Base-by-base conservation (phyloP, 2,888 invertebrate species). In the Entomobrya multifasciata region DNA sequence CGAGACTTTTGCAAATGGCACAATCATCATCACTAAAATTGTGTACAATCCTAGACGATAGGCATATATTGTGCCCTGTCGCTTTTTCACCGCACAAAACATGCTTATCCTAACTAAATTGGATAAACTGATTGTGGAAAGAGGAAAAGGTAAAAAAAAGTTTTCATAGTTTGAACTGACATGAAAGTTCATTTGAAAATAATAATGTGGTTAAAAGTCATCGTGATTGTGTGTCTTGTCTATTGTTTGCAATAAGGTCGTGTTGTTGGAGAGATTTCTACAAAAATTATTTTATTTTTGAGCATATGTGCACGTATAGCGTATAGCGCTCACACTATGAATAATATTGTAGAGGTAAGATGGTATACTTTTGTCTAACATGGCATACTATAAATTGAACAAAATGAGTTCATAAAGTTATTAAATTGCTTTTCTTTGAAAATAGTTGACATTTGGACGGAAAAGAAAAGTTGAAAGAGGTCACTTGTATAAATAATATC, bases 361-460 rank as follows among this genome's bases (percentile, higher is more conserved):
- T n/a, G n/a, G n/a, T n/a, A n/a, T n/a, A n/a, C 17, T 47, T 6
- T 52, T 27, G 49, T n/a, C 3, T 52, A 30, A 27, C 30, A 52
- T 25, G 49, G 17, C 72, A 13, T 4, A 27, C 25, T n/a, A 72
- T 67, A 67, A 67, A 67, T 41, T 22, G 11, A 52, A 30, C 27
- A 52, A 72, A 72, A 72, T 52, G 72, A 27, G 72, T 72, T 27
- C 49, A 72, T 60, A 78, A 77, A 77, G 44, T 78, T 44, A 78
- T 78, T 44, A 78, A 62, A 78, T 60, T 62, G 25, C n/a, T 78
- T 78, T 78, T 60, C 44, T 78, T n/a, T 41, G 25, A 20, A 25
- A 41, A 44, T 78, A 30, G 57, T 62, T 78, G 60, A 62, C 62
- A 60, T n/a, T n/a, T n/a, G 62, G 55, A 52, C 25, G n/a, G 49